Base-by-base conservation (phyloP, 2,113 vertebrate genomes). In the Anarhynchus alexandrinus region DNA sequence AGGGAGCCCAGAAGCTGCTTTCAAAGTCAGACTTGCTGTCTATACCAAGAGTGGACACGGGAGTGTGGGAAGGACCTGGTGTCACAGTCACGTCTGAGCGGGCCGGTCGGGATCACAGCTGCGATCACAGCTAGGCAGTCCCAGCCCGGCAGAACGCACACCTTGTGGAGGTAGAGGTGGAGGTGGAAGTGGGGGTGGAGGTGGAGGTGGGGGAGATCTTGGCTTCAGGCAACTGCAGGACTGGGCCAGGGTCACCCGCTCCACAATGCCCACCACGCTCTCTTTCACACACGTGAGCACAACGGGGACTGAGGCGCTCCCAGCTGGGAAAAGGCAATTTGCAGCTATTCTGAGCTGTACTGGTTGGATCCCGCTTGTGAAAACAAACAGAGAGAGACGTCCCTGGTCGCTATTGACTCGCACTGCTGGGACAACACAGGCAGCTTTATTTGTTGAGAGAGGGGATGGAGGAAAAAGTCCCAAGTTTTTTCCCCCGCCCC, bases 201-300 rank as follows among this genome's bases (percentile, higher is more conserved):
- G 25, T 57, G 47, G 51, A 93, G 27, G 13, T 57, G 21, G 42
- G 12, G 38, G 40, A 82, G 49, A 77, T 21, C 10, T 65, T 34
- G 61, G 74, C 66, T 91, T 47, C n/a, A 49, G 70, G 40, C 36
- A 52, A 19, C 7, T 4, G 40, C 7, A 66, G 51, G 11, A 20
- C 32, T 30, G 67, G n/a, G 57, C 30, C 67, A 38, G 69, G n/a
- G n/a, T 78, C 55, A 66, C 32, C 59, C 1, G 2, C 15, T 17
- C 36, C 43, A 23, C 2, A 12, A 3, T 11, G 25, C 47, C 19
- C 1, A 1, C 76, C 32, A n/a, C 0, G 0, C 17, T 55, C 16
- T 36, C 34, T 21, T 29, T 43, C 55, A 84, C 47, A 64, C 1
- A 0, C 1, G 11, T 17, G 54, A 82, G 59, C 55, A 26, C 84